These are phyloP conservation scores for Xanthia icteritia DNA, from an alignment of 2,888 invertebrate genomes.

Conservation along the genomic window DNA sequence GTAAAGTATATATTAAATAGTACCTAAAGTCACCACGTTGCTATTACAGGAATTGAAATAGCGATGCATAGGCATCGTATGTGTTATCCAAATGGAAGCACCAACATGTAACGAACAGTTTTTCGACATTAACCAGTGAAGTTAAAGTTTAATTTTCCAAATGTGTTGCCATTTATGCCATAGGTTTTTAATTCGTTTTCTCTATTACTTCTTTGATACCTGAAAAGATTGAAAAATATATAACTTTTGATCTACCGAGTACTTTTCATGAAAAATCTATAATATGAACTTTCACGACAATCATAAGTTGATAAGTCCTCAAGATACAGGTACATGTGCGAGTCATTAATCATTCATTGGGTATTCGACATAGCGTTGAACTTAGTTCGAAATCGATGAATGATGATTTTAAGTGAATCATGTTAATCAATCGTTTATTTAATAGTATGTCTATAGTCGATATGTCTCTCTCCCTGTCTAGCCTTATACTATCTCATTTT, in stretches of 20 bases:
- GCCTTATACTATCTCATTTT: background rate
- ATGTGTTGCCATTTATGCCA: background rate
- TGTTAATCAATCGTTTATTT: background rate
- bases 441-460: no score
- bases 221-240: background rate
- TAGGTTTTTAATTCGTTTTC: background rate
- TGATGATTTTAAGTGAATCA: constrained; percentile 1
- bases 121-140: background rate
- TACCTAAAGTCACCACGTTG: background rate
- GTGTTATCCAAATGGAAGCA: background rate
- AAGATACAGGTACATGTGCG: background rate
- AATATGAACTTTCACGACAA: constrained; percentile 1
- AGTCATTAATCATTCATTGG: background rate
- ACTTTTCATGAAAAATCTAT: constrained; percentile 3
- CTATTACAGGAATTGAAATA: background rate
- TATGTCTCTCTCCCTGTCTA: background rate
- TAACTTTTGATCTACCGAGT: background rate
- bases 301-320: background rate
- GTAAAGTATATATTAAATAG: background rate
- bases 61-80: background rate
- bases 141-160: background rate
- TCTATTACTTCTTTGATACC: background rate
- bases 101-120: background rate
- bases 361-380: constrained; percentile 2
- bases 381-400: background rate